Evolutionary conservation across 2,113 vertebrate genomes (phyloP).

Genomic region (Neodon shergylaensis): DNA sequence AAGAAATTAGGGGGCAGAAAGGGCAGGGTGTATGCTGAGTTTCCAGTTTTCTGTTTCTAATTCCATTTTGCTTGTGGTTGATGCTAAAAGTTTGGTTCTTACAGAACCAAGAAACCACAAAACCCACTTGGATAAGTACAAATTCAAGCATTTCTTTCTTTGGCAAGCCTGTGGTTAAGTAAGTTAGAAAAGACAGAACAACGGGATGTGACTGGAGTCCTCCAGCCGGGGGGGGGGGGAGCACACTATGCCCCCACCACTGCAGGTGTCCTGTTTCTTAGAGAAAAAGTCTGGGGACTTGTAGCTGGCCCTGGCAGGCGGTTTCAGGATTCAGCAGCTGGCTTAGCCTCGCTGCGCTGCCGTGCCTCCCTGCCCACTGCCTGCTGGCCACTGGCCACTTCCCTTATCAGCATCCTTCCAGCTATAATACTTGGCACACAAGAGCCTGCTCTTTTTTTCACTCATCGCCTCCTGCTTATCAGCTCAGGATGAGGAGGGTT

Average conservation of each 20-base stretch:
- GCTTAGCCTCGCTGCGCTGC: not conserved
- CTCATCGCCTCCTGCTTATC: not conserved
- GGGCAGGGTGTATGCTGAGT: not conserved
- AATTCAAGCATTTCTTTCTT: not conserved
- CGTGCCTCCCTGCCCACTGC: not conserved
- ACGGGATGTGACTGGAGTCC: not conserved
- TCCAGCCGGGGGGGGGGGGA: accelerated
- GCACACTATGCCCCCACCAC: not conserved
- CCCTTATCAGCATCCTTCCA: not conserved
- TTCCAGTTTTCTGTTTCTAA: not conserved
- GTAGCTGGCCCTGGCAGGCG: not conserved
- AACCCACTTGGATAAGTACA: not conserved
- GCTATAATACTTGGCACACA: not conserved
- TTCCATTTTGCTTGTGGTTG: not conserved
- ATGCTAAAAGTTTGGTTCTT: not conserved
- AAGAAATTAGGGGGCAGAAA: not conserved
- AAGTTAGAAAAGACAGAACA: not conserved
- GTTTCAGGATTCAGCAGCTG: not conserved
- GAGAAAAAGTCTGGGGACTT: not conserved
- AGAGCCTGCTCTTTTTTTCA: not conserved
- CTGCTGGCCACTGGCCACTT: not conserved
- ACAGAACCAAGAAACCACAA: not conserved
- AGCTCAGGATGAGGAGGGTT: not conserved
- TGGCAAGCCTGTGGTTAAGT: not conserved
- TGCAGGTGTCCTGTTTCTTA: not conserved